These are phyloP conservation scores for Drosophila hydei DNA, from an alignment of 1,140 invertebrate species.

Conservation along the genomic window DNA sequence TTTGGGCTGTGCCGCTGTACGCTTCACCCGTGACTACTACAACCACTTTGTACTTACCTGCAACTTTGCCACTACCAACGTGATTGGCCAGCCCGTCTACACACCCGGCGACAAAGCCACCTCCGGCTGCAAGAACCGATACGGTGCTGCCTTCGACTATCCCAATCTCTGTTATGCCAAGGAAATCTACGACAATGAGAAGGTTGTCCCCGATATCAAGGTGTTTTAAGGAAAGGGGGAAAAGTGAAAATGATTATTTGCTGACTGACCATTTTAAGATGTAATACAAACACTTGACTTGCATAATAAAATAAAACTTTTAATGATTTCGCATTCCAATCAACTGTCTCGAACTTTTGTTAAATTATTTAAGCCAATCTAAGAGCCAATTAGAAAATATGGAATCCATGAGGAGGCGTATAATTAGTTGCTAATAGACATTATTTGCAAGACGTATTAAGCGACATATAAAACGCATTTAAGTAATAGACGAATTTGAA, in stretches of 20 bases:
- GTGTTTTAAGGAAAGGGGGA: slow-evolving; percentile 15
- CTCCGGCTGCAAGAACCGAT: slow-evolving; percentile 46
- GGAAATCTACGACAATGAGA: slow-evolving; percentile 71
- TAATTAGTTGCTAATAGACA: too few species aligned
- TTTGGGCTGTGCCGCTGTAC: slow-evolving; percentile 61
- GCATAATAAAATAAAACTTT: too few species aligned
- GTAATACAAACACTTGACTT: slow-evolving; percentile 11
- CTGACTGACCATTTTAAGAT: neutral
- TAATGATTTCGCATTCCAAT: too few species aligned
- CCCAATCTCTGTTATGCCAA: slow-evolving; percentile 61
- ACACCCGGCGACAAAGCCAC: slow-evolving; percentile 46
- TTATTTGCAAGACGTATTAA: too few species aligned
- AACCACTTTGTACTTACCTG: slow-evolving; percentile 50
- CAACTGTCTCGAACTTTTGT: too few species aligned
- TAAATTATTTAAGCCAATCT: too few species aligned
- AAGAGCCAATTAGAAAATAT: too few species aligned
- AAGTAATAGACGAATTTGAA: slow-evolving; percentile 14
- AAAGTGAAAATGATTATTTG: neutral
- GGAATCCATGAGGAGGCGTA: too few species aligned
- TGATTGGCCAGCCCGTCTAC: slow-evolving; percentile 45
- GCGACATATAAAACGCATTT: slow-evolving; percentile 31
- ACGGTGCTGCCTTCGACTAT: slow-evolving; percentile 45
- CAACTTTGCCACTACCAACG: slow-evolving; percentile 48
- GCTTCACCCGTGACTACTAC: slow-evolving; percentile 41
- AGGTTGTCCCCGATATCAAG: slow-evolving; percentile 38